Percentiles rank a stretch among this genome's conserved stretches.
phyloP scores from a whole-genome alignment of 2,113 vertebrate species.

The Varanus salvator region DNA sequence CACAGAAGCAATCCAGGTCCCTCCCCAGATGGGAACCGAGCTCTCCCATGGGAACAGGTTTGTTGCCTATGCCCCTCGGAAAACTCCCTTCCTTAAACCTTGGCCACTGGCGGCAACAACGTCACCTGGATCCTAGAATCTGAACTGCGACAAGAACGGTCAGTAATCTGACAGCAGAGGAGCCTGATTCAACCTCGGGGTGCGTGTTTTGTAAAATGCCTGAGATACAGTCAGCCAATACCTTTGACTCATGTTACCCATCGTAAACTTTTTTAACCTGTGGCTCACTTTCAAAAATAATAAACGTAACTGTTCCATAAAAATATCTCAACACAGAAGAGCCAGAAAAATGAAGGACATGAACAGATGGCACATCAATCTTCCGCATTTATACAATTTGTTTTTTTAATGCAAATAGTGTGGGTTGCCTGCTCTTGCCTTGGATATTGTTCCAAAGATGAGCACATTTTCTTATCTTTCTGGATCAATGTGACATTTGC shows the following conservation, averaged over 20 bases:
- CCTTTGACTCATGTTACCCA: slow-evolving; percentile 81
- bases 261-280: slow-evolving; percentile 86
- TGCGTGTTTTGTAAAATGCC: slow-evolving; percentile 43
- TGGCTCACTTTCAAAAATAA: slow-evolving; percentile 87
- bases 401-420: slow-evolving; percentile 89
- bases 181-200: slow-evolving; percentile 60
- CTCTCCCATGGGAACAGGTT: background rate
- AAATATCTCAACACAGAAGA: slow-evolving; percentile 87
- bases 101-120: slow-evolving; percentile 35
- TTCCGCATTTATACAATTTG: slow-evolving; percentile 89
- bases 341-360: slow-evolving; percentile 86
- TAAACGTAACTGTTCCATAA: slow-evolving; percentile 87
- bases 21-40: background rate
- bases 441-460: slow-evolving; percentile 87
- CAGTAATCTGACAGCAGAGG: slow-evolving; percentile 49
- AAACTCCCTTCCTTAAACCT: slow-evolving; percentile 34
- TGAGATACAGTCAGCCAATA: slow-evolving; percentile 68
- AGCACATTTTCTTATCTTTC: slow-evolving; percentile 88
- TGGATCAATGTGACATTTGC: slow-evolving; percentile 90
- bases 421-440: slow-evolving; percentile 85
- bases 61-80: background rate
- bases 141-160: slow-evolving; percentile 46
- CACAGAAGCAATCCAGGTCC: no score
- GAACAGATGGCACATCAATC: slow-evolving; percentile 89
- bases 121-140: slow-evolving; percentile 46